A percentile compares a stretch with the other conserved stretches of the same genome.
Evolutionary conservation across 2,113 vertebrate genomes (phyloP).

Genomic region (Colaptes auratus): DNA sequence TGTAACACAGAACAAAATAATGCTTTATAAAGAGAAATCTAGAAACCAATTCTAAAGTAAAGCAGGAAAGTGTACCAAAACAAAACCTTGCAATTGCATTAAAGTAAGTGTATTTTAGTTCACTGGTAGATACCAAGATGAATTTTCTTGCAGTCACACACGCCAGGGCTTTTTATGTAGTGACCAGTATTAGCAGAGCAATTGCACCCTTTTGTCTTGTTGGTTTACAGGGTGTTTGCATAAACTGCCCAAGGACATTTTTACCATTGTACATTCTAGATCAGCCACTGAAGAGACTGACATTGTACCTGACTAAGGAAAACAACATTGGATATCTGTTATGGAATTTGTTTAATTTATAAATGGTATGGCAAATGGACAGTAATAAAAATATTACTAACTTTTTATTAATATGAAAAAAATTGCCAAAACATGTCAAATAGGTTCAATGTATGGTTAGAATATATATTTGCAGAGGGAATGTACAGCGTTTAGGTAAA

Average conservation of each 20-base stretch:
- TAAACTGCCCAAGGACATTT: neutral
- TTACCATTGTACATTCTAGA: neutral
- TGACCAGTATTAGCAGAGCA: rapidly evolving
- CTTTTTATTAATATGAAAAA: too few species aligned
- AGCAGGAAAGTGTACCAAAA: neutral
- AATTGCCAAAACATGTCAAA: too few species aligned
- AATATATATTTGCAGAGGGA: too few species aligned
- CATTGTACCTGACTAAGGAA: neutral
- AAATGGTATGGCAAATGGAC: too few species aligned
- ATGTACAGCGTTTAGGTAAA: too few species aligned
- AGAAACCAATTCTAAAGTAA: neutral
- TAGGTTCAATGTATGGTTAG: too few species aligned
- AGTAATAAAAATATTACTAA: too few species aligned
- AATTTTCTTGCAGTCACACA: neutral
- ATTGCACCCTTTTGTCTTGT: too few species aligned
- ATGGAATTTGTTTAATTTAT: too few species aligned
- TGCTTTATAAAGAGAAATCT: neutral
- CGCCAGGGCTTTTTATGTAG: neutral
- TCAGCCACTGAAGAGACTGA: neutral
- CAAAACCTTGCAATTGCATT: neutral
- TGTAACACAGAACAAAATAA: neutral
- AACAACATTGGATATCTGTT: neutral
- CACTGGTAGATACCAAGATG: neutral
- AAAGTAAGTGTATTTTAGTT: neutral
- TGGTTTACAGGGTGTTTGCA: neutral